Conservation (phyloP, 1,140 invertebrate genomes). For the Campoletis sonorensis region DNA sequence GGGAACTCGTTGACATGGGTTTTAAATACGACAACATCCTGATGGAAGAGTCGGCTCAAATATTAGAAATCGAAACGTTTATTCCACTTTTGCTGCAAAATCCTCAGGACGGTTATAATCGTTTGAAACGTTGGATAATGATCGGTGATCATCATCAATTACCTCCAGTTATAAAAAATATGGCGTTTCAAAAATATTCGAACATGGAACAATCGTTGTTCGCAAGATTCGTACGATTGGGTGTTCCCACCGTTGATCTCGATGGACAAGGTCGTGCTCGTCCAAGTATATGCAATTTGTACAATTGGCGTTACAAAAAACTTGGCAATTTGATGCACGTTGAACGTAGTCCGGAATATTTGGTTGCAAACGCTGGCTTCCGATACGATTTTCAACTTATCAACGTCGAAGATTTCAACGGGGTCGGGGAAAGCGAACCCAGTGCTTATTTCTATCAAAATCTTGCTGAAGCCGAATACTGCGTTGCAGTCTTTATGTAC, state of each 20-base stretch:
- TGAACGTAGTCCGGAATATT: conserved; percentile 88
- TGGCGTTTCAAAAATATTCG: conserved; percentile 99
- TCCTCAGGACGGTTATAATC: conserved; percentile 96
- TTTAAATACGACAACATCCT: conserved; percentile 99
- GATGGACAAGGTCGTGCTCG: conserved; percentile 98
- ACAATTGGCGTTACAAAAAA: conserved; percentile 98
- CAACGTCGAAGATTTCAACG: conserved; percentile 98
- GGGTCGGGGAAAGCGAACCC: conserved; percentile 97
- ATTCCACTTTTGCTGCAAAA: conserved; percentile 98
- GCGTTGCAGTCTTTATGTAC: conserved; percentile 98
- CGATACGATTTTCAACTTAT: conserved; percentile 96
- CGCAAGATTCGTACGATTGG: conserved; percentile 95
- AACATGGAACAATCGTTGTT: conserved; percentile 99
- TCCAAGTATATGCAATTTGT: conserved; percentile 94
- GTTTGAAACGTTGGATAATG: conserved; percentile 99
- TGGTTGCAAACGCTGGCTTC: conserved; percentile 94
- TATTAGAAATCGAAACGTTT: conserved; percentile 99
- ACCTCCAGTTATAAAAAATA: conserved; percentile 99
- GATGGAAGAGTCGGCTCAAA: conserved; percentile 99
- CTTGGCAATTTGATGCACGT: conserved; percentile 96
- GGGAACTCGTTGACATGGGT: conserved; percentile 96
- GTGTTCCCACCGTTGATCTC: conserved; percentile 97
- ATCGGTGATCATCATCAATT: conserved; percentile 99
- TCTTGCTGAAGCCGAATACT: conserved; percentile 98
- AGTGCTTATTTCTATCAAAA: conserved; percentile 99